Conservation (phyloP, 2,113 vertebrate genomes). For the mouse (Mus musculus) region DNA sequence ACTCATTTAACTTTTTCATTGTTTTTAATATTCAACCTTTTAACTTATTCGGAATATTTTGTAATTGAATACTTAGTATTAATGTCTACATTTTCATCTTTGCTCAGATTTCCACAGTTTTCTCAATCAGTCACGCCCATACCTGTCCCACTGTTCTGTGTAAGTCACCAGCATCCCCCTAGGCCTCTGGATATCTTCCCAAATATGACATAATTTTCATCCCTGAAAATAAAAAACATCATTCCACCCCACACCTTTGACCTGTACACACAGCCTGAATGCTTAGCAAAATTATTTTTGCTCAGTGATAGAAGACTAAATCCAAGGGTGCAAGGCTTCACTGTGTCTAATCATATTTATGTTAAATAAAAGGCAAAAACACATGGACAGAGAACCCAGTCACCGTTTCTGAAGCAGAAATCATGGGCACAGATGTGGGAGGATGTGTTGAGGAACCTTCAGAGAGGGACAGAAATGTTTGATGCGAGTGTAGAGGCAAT, state of each 20-base stretch:
- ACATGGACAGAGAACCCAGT: neutral
- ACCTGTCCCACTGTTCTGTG: neutral
- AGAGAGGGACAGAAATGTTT: neutral
- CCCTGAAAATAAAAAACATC: neutral
- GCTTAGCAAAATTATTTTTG: neutral
- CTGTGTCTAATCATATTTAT: neutral
- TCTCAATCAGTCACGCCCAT: neutral
- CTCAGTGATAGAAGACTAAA: neutral
- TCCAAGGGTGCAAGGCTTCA: neutral
- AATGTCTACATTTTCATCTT: neutral
- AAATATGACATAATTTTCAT: neutral
- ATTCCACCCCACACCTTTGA: neutral
- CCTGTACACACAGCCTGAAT: neutral
- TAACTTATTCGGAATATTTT: neutral
- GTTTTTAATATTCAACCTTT: slow-evolving; percentile 16
- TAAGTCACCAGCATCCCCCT: neutral
- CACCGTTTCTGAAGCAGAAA: neutral
- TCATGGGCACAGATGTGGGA: too few species aligned
- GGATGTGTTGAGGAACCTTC: neutral
- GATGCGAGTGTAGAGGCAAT: neutral
- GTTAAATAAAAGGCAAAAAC: neutral
- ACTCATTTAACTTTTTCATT: neutral
- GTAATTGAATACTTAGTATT: neutral
- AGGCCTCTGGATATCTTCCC: neutral
- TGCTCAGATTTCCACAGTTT: neutral